These are phyloP conservation scores for Chrysodeixis includens DNA, from an alignment of 2,888 invertebrate genomes.

Conservation along the genomic window DNA sequence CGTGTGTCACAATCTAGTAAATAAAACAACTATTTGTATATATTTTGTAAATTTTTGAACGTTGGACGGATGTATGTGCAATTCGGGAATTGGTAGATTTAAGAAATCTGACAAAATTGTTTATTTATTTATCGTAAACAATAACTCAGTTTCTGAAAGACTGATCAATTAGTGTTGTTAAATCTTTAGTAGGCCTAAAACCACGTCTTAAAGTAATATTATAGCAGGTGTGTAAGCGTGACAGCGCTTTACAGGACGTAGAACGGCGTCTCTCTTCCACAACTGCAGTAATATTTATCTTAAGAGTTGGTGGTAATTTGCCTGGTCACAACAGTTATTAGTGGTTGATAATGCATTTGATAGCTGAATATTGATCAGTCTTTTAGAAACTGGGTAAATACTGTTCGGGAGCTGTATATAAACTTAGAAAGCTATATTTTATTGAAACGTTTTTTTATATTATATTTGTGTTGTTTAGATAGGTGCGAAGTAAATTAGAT, in stretches of 20 bases:
- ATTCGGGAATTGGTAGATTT: constrained; percentile 44
- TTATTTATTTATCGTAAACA: constrained; percentile 24
- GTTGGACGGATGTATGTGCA: constrained; percentile 16
- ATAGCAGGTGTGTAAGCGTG: no score
- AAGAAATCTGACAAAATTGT: constrained; percentile 29
- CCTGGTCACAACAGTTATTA: no score
- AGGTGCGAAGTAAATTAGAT: not conserved
- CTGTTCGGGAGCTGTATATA: not conserved
- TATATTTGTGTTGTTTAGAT: not conserved
- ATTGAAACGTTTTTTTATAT: not conserved
- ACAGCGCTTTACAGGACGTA: no score
- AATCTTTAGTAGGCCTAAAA: not conserved
- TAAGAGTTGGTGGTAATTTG: no score
- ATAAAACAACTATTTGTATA: constrained; percentile 7
- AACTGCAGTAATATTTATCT: no score
- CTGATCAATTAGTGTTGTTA: not conserved
- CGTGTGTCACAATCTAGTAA: constrained; percentile 10
- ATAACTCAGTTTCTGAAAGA: constrained; percentile 5
- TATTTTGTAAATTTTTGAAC: constrained; percentile 6
- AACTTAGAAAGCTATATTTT: not conserved
- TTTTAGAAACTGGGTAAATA: not conserved
- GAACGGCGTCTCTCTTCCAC: no score
- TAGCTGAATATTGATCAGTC: no score
- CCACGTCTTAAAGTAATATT: no score
- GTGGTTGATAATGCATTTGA: no score